Percentiles rank a stretch among this genome's conserved stretches.
phyloP scores from a whole-genome alignment of 1,140 invertebrate genomes.

The Ceratina calcarata region DNA sequence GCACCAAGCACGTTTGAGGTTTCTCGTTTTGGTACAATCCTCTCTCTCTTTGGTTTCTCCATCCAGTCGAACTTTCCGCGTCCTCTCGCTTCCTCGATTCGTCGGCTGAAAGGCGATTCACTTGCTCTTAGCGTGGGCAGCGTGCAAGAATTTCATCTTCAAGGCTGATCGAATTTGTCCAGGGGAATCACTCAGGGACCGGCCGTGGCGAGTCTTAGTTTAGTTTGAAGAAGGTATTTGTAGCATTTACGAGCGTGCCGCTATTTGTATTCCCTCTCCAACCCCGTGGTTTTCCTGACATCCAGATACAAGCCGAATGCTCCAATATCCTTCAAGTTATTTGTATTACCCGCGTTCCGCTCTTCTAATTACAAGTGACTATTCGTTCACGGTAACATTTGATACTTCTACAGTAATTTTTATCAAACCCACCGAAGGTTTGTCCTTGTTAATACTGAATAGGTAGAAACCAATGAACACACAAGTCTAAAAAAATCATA shows the following conservation, averaged over 20 bases:
- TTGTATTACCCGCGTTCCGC: no score
- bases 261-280: not conserved
- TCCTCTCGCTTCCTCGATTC: not conserved
- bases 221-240: not conserved
- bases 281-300: not conserved
- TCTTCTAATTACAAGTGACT: no score
- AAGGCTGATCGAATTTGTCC: slow-evolving; percentile 22
- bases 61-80: no score
- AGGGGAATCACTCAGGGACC: slow-evolving; percentile 1
- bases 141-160: slow-evolving; percentile 36
- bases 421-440: no score
- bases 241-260: not conserved
- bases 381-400: no score
- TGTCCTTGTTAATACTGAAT: no score
- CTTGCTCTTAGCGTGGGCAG: not conserved
- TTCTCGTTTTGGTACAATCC: slow-evolving; percentile 20
- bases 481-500: no score
- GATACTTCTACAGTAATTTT: no score
- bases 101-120: not conserved
- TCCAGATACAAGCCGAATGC: not conserved
- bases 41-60: not conserved
- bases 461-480: no score
- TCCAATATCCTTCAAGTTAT: no score
- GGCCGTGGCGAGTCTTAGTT: not conserved
- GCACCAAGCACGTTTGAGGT: slow-evolving; percentile 24